Conservation (phyloP, 1,140 invertebrate species). For the Conus ventricosus region DNA sequence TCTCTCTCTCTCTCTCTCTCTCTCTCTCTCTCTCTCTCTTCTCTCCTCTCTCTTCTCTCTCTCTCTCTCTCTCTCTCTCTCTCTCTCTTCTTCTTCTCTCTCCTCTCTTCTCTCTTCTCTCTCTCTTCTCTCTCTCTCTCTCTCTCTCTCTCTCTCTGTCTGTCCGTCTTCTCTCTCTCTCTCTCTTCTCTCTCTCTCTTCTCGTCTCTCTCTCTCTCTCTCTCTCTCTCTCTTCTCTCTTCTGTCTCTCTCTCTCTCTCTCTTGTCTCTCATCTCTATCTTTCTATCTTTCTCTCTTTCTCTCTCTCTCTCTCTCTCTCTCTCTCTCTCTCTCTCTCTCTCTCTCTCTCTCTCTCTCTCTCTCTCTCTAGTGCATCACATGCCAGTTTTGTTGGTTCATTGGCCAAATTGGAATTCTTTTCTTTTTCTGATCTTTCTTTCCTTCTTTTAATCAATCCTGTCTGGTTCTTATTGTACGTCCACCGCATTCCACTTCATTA, state of each 20-base stretch:
- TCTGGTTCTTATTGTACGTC: too few species aligned
- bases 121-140: neutral
- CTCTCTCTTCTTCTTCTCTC: neutral
- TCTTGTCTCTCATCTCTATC: too few species aligned
- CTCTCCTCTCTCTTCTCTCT: neutral
- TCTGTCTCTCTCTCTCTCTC: neutral
- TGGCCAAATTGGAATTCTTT: too few species aligned
- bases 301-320: too few species aligned
- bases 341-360: too few species aligned
- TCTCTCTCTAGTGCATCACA: too few species aligned
- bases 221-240: neutral
- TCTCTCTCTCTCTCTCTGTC: neutral
- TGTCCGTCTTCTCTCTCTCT: neutral
- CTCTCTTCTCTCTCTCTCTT: neutral
- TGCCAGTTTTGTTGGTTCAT: too few species aligned
- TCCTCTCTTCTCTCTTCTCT: neutral
- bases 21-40: neutral
- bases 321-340: too few species aligned
- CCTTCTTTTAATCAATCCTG: too few species aligned
- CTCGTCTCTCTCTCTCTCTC: neutral
- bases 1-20: neutral
- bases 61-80: neutral
- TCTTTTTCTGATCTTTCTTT: too few species aligned
- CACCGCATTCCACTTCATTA: too few species aligned
- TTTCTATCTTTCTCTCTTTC: too few species aligned